phyloP scores from a whole-genome alignment of 2,888 invertebrate species.

The Sinopyrophorus schimmeli region DNA sequence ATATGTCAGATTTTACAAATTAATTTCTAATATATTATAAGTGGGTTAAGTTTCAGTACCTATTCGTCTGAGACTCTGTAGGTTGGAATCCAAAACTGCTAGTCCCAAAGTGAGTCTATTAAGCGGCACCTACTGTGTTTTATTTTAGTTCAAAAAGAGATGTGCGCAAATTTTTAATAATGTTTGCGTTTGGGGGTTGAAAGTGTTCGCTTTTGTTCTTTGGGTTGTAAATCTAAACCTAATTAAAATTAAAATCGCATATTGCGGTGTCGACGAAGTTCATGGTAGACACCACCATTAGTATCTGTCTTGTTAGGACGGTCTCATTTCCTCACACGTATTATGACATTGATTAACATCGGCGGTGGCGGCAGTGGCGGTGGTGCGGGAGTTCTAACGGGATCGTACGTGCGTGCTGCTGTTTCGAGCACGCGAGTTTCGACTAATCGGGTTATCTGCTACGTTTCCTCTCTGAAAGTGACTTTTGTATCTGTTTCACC shows the following conservation, averaged over 20 bases:
- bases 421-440: constrained; percentile 30
- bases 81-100: too few relatives aligned
- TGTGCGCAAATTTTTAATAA: too few relatives aligned
- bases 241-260: constrained; percentile 42
- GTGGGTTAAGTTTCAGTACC: too few relatives aligned
- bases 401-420: constrained; percentile 31
- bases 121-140: too few relatives aligned
- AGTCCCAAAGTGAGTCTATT: too few relatives aligned
- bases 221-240: constrained; percentile 40
- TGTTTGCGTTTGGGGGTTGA: too few relatives aligned
- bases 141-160: too few relatives aligned
- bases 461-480: constrained; percentile 32
- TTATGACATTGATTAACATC: constrained; percentile 38
- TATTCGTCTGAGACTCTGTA: too few relatives aligned
- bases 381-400: constrained; percentile 25
- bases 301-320: constrained; percentile 40
- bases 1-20: too few relatives aligned
- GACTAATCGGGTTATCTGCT: constrained; percentile 33
- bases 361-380: constrained; percentile 22
- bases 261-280: constrained; percentile 35
- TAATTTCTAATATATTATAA: too few relatives aligned
- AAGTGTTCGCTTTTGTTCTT: too few relatives aligned
- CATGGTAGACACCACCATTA: constrained; percentile 33
- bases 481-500: constrained; percentile 33
- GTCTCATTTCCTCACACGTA: constrained; percentile 44